phyloP scores from a whole-genome alignment of 2,888 invertebrate genomes.

The Cecidostiba fungosa region DNA sequence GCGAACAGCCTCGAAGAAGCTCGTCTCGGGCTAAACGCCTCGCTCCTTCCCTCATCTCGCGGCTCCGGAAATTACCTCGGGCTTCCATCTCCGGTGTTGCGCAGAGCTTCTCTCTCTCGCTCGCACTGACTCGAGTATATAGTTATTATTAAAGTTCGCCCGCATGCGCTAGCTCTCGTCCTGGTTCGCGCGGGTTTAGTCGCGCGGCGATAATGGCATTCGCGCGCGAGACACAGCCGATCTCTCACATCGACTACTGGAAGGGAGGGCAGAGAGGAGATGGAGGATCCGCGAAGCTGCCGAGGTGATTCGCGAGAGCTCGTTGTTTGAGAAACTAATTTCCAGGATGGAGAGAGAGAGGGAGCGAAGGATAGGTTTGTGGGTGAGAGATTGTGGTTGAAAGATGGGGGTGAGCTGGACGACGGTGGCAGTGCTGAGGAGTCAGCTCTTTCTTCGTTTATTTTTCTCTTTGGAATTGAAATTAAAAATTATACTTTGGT shows the following conservation, averaged over 20 bases:
- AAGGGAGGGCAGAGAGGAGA: background rate
- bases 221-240: conserved; percentile 59
- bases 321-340: conserved; percentile 56
- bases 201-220: conserved; percentile 54
- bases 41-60: conserved; percentile 55
- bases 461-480: background rate
- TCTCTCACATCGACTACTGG: conserved; percentile 45
- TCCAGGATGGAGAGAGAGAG: conserved; percentile 21
- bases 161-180: conserved; percentile 34
- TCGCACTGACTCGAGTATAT: conserved; percentile 43
- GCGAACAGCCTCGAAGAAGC: conserved; percentile 50
- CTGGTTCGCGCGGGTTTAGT: conserved; percentile 31
- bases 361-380: background rate
- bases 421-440: background rate
- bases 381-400: background rate
- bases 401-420: background rate
- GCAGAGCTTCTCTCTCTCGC: conserved; percentile 49
- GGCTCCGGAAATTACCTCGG: conserved; percentile 67
- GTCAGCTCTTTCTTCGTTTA: background rate
- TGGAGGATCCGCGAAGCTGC: conserved; percentile 7
- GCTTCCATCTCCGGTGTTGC: conserved; percentile 65
- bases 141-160: conserved; percentile 63
- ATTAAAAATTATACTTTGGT: background rate
- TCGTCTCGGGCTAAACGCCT: conserved; percentile 55
- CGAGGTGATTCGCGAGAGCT: conserved; percentile 6